These are phyloP conservation scores for Agrochola circellaris DNA, from an alignment of 2,888 invertebrate species.

Conservation along the genomic window DNA sequence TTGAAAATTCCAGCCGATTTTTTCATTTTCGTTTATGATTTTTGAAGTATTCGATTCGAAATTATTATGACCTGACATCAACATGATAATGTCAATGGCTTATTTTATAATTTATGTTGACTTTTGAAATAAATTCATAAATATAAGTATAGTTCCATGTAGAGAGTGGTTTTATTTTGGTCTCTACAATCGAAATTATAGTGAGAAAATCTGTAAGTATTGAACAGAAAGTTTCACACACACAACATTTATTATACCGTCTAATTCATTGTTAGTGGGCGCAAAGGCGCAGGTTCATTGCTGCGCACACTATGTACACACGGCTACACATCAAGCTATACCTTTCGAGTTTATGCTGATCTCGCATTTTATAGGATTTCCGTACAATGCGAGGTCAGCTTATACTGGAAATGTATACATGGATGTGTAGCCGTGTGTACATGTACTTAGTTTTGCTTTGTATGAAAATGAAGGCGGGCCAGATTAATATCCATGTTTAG, in stretches of 20 bases:
- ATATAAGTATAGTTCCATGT: conserved; percentile 79
- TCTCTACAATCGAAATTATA: conserved; percentile 79
- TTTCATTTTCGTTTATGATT: neutral
- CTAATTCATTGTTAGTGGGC: neutral
- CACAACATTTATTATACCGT: neutral
- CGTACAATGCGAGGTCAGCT: no score
- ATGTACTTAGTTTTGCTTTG: neutral
- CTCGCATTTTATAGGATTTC: no score
- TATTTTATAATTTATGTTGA: conserved; percentile 72
- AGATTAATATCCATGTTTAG: neutral
- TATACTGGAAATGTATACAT: no score
- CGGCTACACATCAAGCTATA: neutral
- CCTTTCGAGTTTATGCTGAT: no score
- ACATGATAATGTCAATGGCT: conserved; percentile 73
- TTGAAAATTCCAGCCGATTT: neutral
- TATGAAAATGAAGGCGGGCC: neutral
- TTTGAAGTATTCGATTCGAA: conserved; percentile 60
- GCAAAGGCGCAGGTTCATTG: neutral
- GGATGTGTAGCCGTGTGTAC: no score
- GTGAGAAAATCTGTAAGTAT: conserved; percentile 72
- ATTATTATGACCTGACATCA: conserved; percentile 51
- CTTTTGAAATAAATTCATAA: conserved; percentile 71
- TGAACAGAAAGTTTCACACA: neutral
- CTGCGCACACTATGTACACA: no score
- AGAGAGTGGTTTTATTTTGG: conserved; percentile 71